Evolutionary conservation across 2,113 vertebrate species (phyloP).

Genomic region (Corynorhinus townsendii): DNA sequence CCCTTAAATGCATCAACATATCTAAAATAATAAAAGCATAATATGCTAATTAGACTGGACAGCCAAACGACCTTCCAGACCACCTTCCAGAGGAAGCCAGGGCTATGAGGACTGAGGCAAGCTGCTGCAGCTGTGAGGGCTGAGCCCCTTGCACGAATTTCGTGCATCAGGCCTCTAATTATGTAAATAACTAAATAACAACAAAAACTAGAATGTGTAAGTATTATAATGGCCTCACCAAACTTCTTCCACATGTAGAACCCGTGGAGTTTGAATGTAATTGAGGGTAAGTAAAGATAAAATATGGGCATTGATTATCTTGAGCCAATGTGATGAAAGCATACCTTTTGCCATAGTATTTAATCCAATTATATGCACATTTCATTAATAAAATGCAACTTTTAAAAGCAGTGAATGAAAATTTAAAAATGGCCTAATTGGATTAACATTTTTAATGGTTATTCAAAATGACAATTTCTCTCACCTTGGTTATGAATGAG

Average conservation of each 20-base stretch:
- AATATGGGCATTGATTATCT: no score
- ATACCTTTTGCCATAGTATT: not conserved
- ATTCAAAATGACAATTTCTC: not conserved
- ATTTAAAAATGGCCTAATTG: not conserved
- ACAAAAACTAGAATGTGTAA: not conserved
- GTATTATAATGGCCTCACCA: not conserved
- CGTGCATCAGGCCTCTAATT: no score
- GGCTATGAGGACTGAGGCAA: no score
- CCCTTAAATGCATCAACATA: not conserved
- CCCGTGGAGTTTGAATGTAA: not conserved
- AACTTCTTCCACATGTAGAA: not conserved
- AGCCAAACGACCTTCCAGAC: no score
- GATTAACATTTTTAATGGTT: not conserved
- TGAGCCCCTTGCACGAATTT: no score
- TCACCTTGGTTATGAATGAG: not conserved
- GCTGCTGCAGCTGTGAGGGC: no score
- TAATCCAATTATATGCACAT: not conserved
- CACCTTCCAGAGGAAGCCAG: no score
- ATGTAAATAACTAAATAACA: not conserved
- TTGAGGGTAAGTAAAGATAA: not conserved
- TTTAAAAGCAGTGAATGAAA: not conserved
- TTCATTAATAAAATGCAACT: not conserved
- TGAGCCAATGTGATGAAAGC: not conserved
- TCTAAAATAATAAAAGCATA: no score
- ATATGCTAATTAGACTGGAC: no score